These are phyloP conservation scores for Odontocerum albicorne DNA, from an alignment of 2,888 invertebrate genomes.

Conservation along the genomic window DNA sequence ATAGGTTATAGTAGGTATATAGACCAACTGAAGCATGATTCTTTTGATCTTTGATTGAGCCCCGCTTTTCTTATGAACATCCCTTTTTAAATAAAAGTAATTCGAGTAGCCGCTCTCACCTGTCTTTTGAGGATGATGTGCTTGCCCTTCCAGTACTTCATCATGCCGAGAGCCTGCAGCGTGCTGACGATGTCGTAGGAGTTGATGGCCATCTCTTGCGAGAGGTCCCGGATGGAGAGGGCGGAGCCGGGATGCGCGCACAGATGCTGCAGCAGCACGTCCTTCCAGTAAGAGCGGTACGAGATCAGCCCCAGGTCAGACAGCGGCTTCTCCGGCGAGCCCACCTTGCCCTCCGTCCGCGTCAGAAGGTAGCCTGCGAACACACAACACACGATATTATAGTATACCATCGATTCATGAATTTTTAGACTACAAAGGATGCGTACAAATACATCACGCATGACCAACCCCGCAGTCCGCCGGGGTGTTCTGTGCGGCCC, in stretches of 20 bases:
- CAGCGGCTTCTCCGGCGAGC: constrained; percentile 98
- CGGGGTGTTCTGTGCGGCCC: too few relatives aligned
- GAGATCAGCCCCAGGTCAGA: constrained; percentile 97
- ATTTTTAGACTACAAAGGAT: too few relatives aligned
- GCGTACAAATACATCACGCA: not conserved
- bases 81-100: too few relatives aligned
- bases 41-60: too few relatives aligned
- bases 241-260: constrained; percentile 87
- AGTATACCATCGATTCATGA: too few relatives aligned
- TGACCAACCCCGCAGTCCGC: not conserved
- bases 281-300: constrained; percentile 99
- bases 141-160: constrained; percentile 99
- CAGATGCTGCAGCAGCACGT: constrained; percentile 88
- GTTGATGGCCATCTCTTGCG: constrained; percentile 92
- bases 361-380: constrained; percentile 92
- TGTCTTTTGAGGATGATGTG: constrained; percentile 94
- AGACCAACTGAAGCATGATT: too few relatives aligned
- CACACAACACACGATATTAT: too few relatives aligned
- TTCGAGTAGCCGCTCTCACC: too few relatives aligned
- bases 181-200: constrained; percentile 98
- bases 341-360: constrained; percentile 94
- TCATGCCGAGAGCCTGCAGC: constrained; percentile 92
- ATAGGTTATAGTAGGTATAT: too few relatives aligned
- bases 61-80: too few relatives aligned
- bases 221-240: constrained; percentile 85